These are phyloP conservation scores for Apodemia hepburni DNA, from an alignment of 2,888 invertebrate species.

Conservation along the genomic window DNA sequence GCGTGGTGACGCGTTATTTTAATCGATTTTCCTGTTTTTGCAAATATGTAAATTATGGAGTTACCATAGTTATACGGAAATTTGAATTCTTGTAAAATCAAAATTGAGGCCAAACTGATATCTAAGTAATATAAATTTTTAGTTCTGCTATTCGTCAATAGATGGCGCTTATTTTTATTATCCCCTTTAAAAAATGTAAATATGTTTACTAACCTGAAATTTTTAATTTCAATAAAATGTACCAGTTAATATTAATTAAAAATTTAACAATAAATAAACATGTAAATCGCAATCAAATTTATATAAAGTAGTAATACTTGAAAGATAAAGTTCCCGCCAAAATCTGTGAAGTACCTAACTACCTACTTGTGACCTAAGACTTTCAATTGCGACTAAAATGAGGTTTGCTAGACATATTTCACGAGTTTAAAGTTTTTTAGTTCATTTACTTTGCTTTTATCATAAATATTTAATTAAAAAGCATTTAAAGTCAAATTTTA, in stretches of 20 bases:
- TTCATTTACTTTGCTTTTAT: background rate
- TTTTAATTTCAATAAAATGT: background rate
- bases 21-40: conserved; percentile 56
- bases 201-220: background rate
- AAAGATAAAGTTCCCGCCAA: background rate
- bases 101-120: conserved; percentile 57
- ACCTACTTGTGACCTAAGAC: background rate
- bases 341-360: background rate
- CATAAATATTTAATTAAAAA: conserved; percentile 16
- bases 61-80: conserved; percentile 37
- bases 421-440: background rate
- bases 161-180: conserved; percentile 52
- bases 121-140: conserved; percentile 42
- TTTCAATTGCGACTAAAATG: background rate
- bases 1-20: conserved; percentile 45
- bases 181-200: background rate
- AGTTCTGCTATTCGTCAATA: conserved; percentile 57
- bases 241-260: no score
- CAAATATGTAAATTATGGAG: conserved; percentile 38
- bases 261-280: no score
- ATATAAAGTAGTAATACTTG: no score
- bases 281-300: no score
- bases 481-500: conserved; percentile 46
- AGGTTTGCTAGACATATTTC: background rate
- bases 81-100: conserved; percentile 47